Evolutionary conservation across 2,888 invertebrate species (phyloP), one percentile per base, ranked within the genome.

Genomic region (Athalia rosae): DNA sequence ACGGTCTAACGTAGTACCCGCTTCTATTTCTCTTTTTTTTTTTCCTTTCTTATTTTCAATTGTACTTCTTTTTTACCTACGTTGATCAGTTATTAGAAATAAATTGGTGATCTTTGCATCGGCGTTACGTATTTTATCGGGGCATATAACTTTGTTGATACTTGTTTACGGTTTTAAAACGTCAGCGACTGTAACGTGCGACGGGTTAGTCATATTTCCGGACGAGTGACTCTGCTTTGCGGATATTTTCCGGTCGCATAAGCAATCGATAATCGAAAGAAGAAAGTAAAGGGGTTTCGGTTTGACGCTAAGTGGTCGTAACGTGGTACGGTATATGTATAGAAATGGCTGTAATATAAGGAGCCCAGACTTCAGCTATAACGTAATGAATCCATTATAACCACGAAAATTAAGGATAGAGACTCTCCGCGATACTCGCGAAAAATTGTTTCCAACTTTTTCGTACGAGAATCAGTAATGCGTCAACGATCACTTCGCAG

Each of bases 211-310:
- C 15, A 71, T 58, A 71, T 71, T 77, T 77, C 77, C 59, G 47
- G 28, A 9, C 13, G 50, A 59, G 67, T 67, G 58, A 50, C 58
- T 77, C 47, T 59, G 64, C 77, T 41, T 43, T 56, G 48, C 67
- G 13, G 15, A 59, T 67, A 77, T 77, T 77, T 77, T 77, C 66
- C 77, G 48, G 13, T 58, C 48, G 56, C 43, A 45, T 77, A 59
- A 67, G 28, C 58, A 77, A 77, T 77, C 77, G 77, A 67, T 77
- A 77, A 47, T 41, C 15, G 48, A 47, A 71, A 58, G 58, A 71
- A 71, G 61, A 61, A 61, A 28, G 28, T 28, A 28, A 28, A 15
- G 71, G 58, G 41, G 43, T 58, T 58, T 58, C 58, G 9, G 71
- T n/a, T 71, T 71, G 71, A 71, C 50, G 71, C 43, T 71, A 15